A percentile compares a stretch with the other conserved stretches of the same genome.
Conservation (phyloP, 2,888 invertebrate genomes). For the Agapetus fuscipes region DNA sequence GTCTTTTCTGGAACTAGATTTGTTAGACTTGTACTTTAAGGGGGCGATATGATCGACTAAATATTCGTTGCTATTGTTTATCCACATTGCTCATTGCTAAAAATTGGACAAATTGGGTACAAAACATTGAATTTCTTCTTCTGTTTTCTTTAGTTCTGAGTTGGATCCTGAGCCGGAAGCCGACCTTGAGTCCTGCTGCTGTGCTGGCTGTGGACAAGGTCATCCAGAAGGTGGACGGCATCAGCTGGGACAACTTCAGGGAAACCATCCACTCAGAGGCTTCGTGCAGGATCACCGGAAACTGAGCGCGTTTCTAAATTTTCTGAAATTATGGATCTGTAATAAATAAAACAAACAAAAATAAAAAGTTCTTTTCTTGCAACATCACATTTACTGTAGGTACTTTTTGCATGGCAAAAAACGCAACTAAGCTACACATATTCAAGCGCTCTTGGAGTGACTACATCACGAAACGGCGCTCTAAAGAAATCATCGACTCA, state of each 20-base stretch:
- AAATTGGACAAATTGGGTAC: no score
- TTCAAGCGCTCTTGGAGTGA: no score
- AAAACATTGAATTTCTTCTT: no score
- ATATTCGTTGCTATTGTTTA: no score
- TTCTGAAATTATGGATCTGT: not conserved
- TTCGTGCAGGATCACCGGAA: not conserved
- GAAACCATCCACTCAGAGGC: constrained; percentile 28
- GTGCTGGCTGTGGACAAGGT: constrained; percentile 32
- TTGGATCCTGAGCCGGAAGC: constrained; percentile 34
- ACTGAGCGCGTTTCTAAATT: not conserved
- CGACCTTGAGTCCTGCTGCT: constrained; percentile 32
- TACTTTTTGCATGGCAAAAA: no score
- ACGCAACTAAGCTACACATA: no score
- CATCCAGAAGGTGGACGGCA: constrained; percentile 28
- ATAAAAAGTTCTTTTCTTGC: not conserved
- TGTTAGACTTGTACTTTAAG: no score
- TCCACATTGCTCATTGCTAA: not conserved
- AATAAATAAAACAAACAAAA: not conserved
- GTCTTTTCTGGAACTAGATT: no score
- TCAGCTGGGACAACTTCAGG: constrained; percentile 29
- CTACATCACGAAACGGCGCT: no score
- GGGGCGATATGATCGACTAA: no score
- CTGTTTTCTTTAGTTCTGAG: constrained; percentile 28
- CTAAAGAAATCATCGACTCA: no score
- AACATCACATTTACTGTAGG: no score